These are phyloP conservation scores for Biston betularia DNA, from an alignment of 2,888 invertebrate species.

Conservation along the genomic window DNA sequence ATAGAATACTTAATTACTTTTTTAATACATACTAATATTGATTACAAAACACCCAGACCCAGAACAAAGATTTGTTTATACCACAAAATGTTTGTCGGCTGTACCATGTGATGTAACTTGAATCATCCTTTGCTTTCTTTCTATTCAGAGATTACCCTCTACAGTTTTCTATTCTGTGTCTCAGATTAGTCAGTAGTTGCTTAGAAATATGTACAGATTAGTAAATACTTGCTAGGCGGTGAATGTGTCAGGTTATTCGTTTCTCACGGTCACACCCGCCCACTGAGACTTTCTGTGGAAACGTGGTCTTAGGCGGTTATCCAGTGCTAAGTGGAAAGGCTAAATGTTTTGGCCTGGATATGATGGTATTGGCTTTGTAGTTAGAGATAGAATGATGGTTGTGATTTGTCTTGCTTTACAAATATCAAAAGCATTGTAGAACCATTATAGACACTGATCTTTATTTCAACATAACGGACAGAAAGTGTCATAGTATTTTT, in stretches of 20 bases:
- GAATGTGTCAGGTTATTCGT: slow-evolving; percentile 75
- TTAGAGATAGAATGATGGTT: slow-evolving; percentile 22
- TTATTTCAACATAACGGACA: not conserved
- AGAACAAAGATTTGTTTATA: too few relatives aligned
- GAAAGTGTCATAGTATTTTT: too few relatives aligned
- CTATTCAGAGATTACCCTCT: not conserved
- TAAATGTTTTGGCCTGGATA: slow-evolving; percentile 41
- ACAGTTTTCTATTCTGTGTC: not conserved
- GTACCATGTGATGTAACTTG: too few relatives aligned
- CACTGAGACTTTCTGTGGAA: slow-evolving; percentile 56
- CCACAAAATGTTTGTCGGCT: too few relatives aligned
- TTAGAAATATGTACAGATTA: slow-evolving; percentile 21
- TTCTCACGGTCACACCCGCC: slow-evolving; percentile 84
- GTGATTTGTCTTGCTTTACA: not conserved
- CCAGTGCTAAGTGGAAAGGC: slow-evolving; percentile 45
- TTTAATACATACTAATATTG: too few relatives aligned
- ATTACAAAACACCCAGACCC: too few relatives aligned
- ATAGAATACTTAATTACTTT: too few relatives aligned
- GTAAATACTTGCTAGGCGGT: slow-evolving; percentile 40
- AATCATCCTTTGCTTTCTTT: too few relatives aligned
- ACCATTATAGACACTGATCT: not conserved
- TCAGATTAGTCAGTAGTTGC: slow-evolving; percentile 13
- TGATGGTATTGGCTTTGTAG: slow-evolving; percentile 37
- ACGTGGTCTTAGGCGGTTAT: slow-evolving; percentile 39
- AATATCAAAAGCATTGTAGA: not conserved